These are phyloP conservation scores for Micoletzkya japonica DNA, from an alignment of 2,888 invertebrate genomes.

Conservation along the genomic window DNA sequence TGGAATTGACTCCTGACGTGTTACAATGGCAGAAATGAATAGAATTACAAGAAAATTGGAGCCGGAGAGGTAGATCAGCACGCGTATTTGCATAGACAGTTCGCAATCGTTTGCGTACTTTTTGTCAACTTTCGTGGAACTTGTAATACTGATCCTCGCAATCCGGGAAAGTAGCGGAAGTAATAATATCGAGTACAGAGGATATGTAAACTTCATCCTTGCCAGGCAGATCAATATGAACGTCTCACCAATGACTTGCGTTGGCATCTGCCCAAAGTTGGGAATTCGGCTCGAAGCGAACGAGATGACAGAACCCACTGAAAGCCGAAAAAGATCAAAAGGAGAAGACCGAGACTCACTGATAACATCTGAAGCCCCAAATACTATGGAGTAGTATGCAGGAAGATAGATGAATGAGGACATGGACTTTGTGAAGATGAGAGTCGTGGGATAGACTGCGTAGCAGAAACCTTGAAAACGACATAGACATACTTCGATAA, in stretches of 20 bases:
- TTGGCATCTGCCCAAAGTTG: slow-evolving; percentile 19
- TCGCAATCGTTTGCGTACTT: too few relatives aligned
- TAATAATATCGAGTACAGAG: too few relatives aligned
- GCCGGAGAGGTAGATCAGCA: too few relatives aligned
- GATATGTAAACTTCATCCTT: too few relatives aligned
- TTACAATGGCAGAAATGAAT: too few relatives aligned
- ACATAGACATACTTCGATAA: too few relatives aligned
- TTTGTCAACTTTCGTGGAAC: background rate
- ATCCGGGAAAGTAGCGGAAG: background rate
- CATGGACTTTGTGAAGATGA: slow-evolving; percentile 1
- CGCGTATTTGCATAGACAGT: too few relatives aligned
- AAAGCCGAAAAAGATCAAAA: background rate
- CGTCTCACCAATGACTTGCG: slow-evolving; percentile 10
- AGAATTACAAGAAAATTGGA: too few relatives aligned
- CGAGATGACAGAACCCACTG: slow-evolving; percentile 25
- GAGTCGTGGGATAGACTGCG: slow-evolving; percentile 23
- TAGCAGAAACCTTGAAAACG: slow-evolving; percentile 24
- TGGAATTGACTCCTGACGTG: too few relatives aligned
- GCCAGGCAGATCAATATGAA: too few relatives aligned
- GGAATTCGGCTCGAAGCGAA: background rate
- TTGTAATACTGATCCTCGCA: background rate
- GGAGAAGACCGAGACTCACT: background rate
- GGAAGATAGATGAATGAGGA: slow-evolving; percentile 11
- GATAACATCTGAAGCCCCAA: slow-evolving; percentile 14
- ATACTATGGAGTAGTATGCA: slow-evolving; percentile 21